Base-by-base conservation (phyloP, 2,888 invertebrate genomes). In the Adelognathus sp. region DNA sequence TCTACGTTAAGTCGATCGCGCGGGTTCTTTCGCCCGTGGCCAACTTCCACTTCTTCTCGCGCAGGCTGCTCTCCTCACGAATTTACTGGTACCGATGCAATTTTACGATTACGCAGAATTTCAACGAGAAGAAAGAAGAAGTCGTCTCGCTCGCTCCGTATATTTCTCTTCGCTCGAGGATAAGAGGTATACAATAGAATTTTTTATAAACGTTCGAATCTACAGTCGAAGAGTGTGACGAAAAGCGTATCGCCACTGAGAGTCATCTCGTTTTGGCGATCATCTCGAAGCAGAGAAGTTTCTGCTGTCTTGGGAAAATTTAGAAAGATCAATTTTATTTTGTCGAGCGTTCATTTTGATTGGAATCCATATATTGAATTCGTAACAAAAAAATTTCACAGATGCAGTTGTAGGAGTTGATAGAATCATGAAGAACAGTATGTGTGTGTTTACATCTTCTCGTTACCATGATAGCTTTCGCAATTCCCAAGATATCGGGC, bases 61-160 rank as follows among this genome's bases (percentile, higher is more conserved):
- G 33, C 36, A 39, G 24, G 24, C 60, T 39, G 39, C 29, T 72
- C 71, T 67, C 61, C 71, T 67, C 79, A 67, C 75, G 79, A 79
- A 79, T 79, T 79, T 79, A 79, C 79, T 75, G 79, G 72, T 75
- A 75, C 75, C 63, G 79, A 79, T 79, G 75, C 79, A 79, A 75
- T 79, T 79, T 79, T 79, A 79, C 79, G 79, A 79, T 79, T 79
- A 79, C 79, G 71, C 67, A 67, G 79, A 79, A 79, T n/a, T 79
- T 79, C 71, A 79, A 71, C 79, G 71, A 67, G 75, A 64, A 75
- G 71, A 67, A 75, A 66, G 52, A n/a, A 70, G 60, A 50, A 31
- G n/a, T 29, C 58, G 16, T 54, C 31, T 52, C 33, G 6, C 67
- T 69, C 16, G 18, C 29, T 52, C 69, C 64, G 41, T 36, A 11